A percentile compares a stretch with the other conserved stretches of the same genome.
Conservation (phyloP, 2,113 vertebrate genomes). For the Marcusenius ussheri region DNA sequence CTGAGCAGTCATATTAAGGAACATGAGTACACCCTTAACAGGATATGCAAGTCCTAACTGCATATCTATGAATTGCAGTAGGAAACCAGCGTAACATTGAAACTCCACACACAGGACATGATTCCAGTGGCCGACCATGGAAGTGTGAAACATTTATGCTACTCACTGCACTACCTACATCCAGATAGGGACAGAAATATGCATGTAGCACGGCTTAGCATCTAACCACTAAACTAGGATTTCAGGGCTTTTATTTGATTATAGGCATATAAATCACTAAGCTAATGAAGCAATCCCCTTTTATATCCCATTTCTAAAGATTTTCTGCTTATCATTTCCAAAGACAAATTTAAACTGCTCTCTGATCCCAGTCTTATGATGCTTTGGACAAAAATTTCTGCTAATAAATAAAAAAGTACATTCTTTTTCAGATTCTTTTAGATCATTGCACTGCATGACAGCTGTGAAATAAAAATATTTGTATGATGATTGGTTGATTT, state of each 20-base stretch:
- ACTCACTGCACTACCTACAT: background rate
- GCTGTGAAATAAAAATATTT: background rate
- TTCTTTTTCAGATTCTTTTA: background rate
- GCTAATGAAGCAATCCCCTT: background rate
- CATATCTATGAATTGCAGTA: background rate
- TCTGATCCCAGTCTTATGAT: background rate
- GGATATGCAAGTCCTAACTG: background rate
- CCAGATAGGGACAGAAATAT: background rate
- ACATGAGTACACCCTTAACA: background rate
- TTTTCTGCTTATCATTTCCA: background rate
- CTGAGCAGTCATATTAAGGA: background rate
- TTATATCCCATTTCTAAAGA: background rate
- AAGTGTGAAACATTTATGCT: background rate
- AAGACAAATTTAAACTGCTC: background rate
- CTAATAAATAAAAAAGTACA: background rate
- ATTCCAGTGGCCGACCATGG: background rate
- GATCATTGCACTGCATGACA: background rate
- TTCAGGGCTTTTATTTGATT: background rate
- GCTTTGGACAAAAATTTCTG: background rate
- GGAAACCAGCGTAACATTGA: background rate
- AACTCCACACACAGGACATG: background rate
- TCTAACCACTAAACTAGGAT: background rate
- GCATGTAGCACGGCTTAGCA: background rate
- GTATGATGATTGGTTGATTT: background rate
- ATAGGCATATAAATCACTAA: background rate